These are phyloP conservation scores for Drosophila demipolita DNA, from an alignment of 2,888 invertebrate species.

Conservation along the genomic window DNA sequence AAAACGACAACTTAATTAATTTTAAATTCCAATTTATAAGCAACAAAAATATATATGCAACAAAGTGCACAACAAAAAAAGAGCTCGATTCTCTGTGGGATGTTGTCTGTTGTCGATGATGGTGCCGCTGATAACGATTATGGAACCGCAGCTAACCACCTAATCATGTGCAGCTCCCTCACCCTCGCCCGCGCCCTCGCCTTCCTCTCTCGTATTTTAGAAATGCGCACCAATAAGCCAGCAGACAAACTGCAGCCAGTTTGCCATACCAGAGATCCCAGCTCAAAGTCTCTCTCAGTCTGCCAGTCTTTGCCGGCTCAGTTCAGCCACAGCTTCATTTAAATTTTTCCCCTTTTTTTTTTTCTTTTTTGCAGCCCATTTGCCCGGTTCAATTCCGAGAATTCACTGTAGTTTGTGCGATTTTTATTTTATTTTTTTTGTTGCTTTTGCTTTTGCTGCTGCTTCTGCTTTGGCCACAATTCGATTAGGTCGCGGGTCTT, in stretches of 20 bases:
- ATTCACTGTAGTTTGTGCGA: conserved; percentile 40
- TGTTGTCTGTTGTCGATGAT: conserved; percentile 48
- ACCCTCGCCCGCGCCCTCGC: background rate
- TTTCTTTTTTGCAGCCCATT: conserved; percentile 51
- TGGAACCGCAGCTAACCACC: conserved; percentile 43
- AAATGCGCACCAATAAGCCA: conserved; percentile 51
- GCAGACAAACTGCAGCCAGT: conserved; percentile 58
- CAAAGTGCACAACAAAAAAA: conserved; percentile 25
- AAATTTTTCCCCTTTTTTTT: conserved; percentile 46
- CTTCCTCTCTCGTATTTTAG: conserved; percentile 20
- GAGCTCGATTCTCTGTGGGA: conserved; percentile 10
- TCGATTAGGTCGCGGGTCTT: conserved; percentile 62
- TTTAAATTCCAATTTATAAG: conserved; percentile 83
- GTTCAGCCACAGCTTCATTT: conserved; percentile 70
- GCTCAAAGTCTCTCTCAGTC: background rate
- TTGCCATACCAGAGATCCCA: conserved; percentile 19
- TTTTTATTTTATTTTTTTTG: conserved; percentile 15
- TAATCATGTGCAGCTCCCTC: conserved; percentile 41
- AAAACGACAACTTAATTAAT: conserved; percentile 85
- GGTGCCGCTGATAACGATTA: conserved; percentile 74
- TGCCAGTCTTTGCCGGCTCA: conserved; percentile 1
- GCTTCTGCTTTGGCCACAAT: conserved; percentile 54
- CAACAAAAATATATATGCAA: conserved; percentile 45
- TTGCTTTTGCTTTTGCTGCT: conserved; percentile 16
- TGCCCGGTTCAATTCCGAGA: conserved; percentile 59